Evolutionary conservation across 2,797 vertebrate genomes (phyloP), one percentile per base, ranked within the genome.

Genomic region (Lepidocolaptes lacrymiger): DNA sequence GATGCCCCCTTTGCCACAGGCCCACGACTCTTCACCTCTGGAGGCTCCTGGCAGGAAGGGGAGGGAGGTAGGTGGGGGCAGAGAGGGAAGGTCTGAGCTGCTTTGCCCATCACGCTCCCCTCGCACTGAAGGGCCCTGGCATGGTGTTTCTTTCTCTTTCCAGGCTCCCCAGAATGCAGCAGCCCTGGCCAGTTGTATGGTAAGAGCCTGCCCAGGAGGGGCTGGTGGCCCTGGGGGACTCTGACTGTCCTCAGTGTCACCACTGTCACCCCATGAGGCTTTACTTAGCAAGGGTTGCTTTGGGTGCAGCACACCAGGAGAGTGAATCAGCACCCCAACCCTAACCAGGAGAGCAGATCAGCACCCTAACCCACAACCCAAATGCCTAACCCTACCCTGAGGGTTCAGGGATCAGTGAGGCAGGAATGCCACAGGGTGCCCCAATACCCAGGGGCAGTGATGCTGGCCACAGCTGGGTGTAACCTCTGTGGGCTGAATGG

Each of bases 11-110:
- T 74, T 78, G 64, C 56, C 1, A 4, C 80, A 96, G 95, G 96
- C 24, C 96, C 95, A 0, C 74, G 37, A 46, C 94, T 95, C 64
- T 97, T 95, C 6, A 1, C 71, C 17, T 96, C 87, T 1, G 94
- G 76, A 83, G 72, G 86, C 49, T 96, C 91, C 56, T 97, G 96
- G 96, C 93, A 83, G 86, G 96, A 96, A 28, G 76, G 14, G 7
- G 73, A 89, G 1, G 24, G 48, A 95, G 91, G 94, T 96, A 88
- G 43, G 95, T 85, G 39, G 24, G 11, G n/a, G 16, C 55, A 87
- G 36, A 36, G 8, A 0, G 0, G 34, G 16, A 52, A 63, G 16
- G 34, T 71, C 73, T 28, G 17, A 0, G 0, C 69, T 43, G 43
- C 44, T 75, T 48, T 83, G 41, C 15, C 28, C 0, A 0, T 43